Percentiles rank a stretch among this genome's conserved stretches.
Conservation (phyloP, 2,888 invertebrate genomes). For the Spodoptera exigua region DNA sequence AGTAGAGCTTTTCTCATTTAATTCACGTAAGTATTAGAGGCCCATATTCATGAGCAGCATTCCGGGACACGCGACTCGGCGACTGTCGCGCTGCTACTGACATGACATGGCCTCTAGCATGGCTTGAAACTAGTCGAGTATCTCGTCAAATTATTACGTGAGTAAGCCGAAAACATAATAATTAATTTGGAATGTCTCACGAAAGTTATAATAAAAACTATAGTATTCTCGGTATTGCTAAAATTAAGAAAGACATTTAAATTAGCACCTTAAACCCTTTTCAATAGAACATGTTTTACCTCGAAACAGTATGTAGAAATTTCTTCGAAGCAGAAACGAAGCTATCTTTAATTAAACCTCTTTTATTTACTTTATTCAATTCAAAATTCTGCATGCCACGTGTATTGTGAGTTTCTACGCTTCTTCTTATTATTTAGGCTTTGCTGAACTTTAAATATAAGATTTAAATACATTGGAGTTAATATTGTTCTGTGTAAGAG, state of each 20-base stretch:
- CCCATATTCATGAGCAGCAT: too few species aligned
- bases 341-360: constrained; percentile 45
- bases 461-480: constrained; percentile 47
- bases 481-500: constrained; percentile 47
- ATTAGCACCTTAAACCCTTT: constrained; percentile 40
- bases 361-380: constrained; percentile 39
- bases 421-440: constrained; percentile 87
- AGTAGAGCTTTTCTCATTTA: too few species aligned
- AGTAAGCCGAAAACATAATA: too few species aligned
- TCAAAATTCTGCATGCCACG: constrained; percentile 66
- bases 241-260: neutral
- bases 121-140: too few species aligned
- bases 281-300: constrained; percentile 44
- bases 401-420: constrained; percentile 68
- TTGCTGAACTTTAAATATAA: constrained; percentile 70
- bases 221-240: too few species aligned
- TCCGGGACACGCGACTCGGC: too few species aligned
- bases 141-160: too few species aligned
- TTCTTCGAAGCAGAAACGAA: constrained; percentile 56
- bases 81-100: too few species aligned
- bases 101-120: too few species aligned
- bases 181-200: too few species aligned
- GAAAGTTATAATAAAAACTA: too few species aligned
- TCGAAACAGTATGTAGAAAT: constrained; percentile 63
- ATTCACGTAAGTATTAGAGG: too few species aligned